A percentile compares a stretch with the other conserved stretches of the same genome.
Conservation (phyloP, 2,113 vertebrate genomes). For the Pheucticus melanocephalus region DNA sequence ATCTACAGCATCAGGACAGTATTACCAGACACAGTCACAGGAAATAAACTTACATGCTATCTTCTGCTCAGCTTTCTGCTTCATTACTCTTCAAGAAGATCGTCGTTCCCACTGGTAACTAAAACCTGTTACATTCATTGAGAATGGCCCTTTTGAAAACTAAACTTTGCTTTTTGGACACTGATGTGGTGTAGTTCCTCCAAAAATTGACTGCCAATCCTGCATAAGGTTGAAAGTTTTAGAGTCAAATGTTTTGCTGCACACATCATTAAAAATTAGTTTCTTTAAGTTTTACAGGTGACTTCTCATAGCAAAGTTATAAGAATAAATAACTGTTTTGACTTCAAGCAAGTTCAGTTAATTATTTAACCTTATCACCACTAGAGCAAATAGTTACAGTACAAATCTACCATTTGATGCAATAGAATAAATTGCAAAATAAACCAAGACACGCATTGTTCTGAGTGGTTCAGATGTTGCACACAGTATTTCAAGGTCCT, state of each 20-base stretch:
- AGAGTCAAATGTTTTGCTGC: neutral
- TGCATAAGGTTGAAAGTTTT: neutral
- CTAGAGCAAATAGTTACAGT: neutral
- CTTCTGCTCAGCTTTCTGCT: neutral
- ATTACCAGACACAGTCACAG: neutral
- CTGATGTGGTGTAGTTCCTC: neutral
- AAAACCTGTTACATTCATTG: neutral
- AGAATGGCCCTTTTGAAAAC: neutral
- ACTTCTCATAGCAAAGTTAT: neutral
- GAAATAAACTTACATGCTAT: neutral
- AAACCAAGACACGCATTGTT: neutral
- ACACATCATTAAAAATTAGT: rapidly evolving
- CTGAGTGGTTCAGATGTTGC: neutral
- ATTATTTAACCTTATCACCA: neutral
- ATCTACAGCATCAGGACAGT: neutral
- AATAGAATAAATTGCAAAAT: neutral
- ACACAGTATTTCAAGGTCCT: neutral
- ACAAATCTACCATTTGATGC: neutral
- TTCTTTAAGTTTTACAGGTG: neutral
- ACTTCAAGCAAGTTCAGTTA: neutral
- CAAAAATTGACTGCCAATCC: neutral
- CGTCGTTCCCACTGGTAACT: neutral
- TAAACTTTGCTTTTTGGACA: neutral
- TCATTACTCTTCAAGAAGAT: neutral
- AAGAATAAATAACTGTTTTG: neutral